These are phyloP conservation scores for Corynorhinus townsendii DNA, from an alignment of 2,113 vertebrate species.

Conservation along the genomic window DNA sequence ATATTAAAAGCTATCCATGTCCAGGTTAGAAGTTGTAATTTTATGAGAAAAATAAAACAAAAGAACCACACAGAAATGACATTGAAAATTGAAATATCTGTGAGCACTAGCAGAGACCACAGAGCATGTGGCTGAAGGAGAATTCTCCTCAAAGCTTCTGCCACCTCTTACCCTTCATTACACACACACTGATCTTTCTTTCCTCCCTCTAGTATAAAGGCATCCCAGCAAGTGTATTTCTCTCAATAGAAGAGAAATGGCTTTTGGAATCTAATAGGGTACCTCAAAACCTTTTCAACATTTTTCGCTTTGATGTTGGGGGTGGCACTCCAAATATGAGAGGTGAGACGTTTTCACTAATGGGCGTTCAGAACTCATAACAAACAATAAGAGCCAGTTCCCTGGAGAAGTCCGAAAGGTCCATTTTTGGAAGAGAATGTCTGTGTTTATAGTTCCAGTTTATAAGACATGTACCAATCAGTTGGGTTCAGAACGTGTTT, in stretches of 20 bases:
- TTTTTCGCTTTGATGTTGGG: not conserved
- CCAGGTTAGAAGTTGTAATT: not conserved
- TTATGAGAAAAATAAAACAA: not conserved
- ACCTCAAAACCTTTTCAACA: not conserved
- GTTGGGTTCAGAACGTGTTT: constrained; percentile 61
- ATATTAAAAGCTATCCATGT: not conserved
- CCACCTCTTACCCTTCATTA: not conserved
- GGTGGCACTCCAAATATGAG: not conserved
- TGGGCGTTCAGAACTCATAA: constrained; percentile 18
- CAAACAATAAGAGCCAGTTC: not conserved
- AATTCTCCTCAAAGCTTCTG: not conserved
- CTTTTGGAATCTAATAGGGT: not conserved
- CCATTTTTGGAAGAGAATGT: constrained; percentile 76
- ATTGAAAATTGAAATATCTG: not conserved
- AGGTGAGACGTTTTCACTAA: constrained; percentile 1
- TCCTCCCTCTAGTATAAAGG: not conserved
- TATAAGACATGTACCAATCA: constrained; percentile 66
- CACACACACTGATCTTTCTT: not conserved
- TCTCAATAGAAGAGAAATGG: not conserved
- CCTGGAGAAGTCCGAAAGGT: not conserved
- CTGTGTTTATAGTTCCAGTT: constrained; percentile 66
- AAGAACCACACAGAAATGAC: not conserved
- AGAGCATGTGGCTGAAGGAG: not conserved
- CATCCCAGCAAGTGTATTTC: not conserved
- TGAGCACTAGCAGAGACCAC: not conserved